A percentile compares a stretch with the other conserved stretches of the same genome.
These are phyloP conservation scores for Eilema griseolum DNA, from an alignment of 2,888 invertebrate genomes.

Conservation along the genomic window DNA sequence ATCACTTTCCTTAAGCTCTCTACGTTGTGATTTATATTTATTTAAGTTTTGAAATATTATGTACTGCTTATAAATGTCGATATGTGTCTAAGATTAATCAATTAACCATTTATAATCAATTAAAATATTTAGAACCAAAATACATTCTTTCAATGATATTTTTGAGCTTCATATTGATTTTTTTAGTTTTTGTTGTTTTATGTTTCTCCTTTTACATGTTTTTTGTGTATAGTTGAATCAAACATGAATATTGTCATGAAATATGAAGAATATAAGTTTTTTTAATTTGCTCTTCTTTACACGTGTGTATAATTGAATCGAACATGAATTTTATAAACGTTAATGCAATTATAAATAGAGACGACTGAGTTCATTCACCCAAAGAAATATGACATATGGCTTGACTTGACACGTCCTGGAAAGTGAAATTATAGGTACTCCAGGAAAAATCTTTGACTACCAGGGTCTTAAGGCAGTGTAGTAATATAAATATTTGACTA, in stretches of 20 bases:
- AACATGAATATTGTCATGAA: background rate
- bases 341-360: background rate
- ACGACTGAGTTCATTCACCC: background rate
- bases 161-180: conserved; percentile 9
- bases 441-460: background rate
- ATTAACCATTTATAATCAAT: conserved; percentile 6
- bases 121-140: conserved; percentile 20
- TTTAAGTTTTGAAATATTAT: conserved; percentile 32
- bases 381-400: background rate
- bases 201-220: background rate
- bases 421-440: background rate
- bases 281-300: too few species aligned
- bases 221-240: background rate
- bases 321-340: background rate
- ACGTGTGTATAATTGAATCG: background rate
- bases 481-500: background rate
- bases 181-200: background rate
- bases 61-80: conserved; percentile 38
- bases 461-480: background rate
- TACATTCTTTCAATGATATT: conserved; percentile 9
- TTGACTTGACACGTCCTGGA: background rate
- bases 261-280: background rate
- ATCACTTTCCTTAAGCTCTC: conserved; percentile 54
- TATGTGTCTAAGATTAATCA: conserved; percentile 18
- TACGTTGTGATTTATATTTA: conserved; percentile 62